Evolutionary conservation across 1,140 invertebrate species (phyloP).

Genomic region (Eubasilissa regina): DNA sequence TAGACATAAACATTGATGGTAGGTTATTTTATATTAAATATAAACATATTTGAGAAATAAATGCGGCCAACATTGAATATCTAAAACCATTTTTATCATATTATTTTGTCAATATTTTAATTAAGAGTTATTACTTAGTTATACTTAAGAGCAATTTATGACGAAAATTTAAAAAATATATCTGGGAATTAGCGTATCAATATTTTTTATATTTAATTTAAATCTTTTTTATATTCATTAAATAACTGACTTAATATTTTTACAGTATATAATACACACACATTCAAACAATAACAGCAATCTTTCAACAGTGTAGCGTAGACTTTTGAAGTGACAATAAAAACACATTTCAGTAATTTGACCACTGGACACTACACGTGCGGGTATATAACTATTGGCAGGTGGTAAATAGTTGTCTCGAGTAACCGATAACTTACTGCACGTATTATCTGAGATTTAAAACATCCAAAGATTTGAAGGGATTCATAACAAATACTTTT

Average conservation of each 20-base stretch:
- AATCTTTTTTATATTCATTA: slow-evolving; percentile 8
- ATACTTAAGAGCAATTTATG: slow-evolving; percentile 27
- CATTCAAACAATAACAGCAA: slow-evolving; percentile 41
- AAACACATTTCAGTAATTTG: neutral
- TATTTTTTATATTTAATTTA: slow-evolving; percentile 22
- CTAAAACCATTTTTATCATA: slow-evolving; percentile 9
- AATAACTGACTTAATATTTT: slow-evolving; percentile 36
- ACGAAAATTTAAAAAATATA: slow-evolving; percentile 34
- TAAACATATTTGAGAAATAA: slow-evolving; percentile 17
- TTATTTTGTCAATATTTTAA: neutral
- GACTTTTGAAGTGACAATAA: slow-evolving; percentile 33
- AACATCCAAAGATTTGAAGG: no score
- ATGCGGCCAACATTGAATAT: neutral
- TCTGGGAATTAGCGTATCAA: slow-evolving; percentile 18
- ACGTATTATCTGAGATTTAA: no score
- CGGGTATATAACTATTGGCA: neutral
- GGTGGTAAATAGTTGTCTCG: no score
- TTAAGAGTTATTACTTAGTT: no score
- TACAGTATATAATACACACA: slow-evolving; percentile 18
- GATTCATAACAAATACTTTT: no score
- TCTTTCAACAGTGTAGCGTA: slow-evolving; percentile 45
- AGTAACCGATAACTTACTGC: no score
- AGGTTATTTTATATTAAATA: slow-evolving; percentile 19
- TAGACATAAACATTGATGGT: slow-evolving; percentile 22
- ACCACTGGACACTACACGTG: neutral